Percentiles rank a stretch among this genome's conserved stretches.
Evolutionary conservation across 2,113 vertebrate species (phyloP).

Genomic region (Toxotes chatareus): DNA sequence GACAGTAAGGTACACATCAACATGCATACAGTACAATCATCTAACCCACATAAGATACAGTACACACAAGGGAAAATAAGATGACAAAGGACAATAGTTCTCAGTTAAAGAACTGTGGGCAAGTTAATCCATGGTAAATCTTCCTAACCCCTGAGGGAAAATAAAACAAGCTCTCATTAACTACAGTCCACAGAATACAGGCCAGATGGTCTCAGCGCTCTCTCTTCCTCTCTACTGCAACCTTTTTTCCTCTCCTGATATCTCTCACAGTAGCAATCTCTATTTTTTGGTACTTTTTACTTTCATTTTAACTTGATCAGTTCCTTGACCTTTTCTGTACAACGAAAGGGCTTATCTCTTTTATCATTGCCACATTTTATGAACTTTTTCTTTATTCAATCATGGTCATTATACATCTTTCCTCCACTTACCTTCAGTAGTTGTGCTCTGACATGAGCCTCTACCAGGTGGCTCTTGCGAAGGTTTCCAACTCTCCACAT

Average conservation of each 20-base stretch:
- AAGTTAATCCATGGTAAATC: conserved; percentile 84
- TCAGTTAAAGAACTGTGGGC: conserved; percentile 70
- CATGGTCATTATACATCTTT: conserved; percentile 8
- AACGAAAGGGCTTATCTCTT: background rate
- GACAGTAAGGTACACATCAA: conserved; percentile 14
- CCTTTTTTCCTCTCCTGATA: conserved; percentile 17
- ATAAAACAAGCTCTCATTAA: conserved; percentile 85
- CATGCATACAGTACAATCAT: conserved; percentile 18
- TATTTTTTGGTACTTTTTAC: conserved; percentile 1
- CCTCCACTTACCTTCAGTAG: conserved; percentile 85
- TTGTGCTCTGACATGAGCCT: conserved; percentile 92
- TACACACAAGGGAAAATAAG: conserved; percentile 53
- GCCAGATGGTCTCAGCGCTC: conserved; percentile 80
- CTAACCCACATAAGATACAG: conserved; percentile 35
- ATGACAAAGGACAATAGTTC: conserved; percentile 72
- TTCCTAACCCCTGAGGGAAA: conserved; percentile 81
- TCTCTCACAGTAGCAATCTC: conserved; percentile 17
- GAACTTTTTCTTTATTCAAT: conserved; percentile 16
- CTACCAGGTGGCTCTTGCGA: conserved; percentile 92
- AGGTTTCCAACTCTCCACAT: conserved; percentile 94
- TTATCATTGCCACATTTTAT: background rate
- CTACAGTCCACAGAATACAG: conserved; percentile 66
- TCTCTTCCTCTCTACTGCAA: conserved; percentile 37
- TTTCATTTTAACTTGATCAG: background rate
- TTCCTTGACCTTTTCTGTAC: background rate